Evolutionary conservation across 2,113 vertebrate genomes (phyloP).

Genomic region (Cebidichthys violaceus): DNA sequence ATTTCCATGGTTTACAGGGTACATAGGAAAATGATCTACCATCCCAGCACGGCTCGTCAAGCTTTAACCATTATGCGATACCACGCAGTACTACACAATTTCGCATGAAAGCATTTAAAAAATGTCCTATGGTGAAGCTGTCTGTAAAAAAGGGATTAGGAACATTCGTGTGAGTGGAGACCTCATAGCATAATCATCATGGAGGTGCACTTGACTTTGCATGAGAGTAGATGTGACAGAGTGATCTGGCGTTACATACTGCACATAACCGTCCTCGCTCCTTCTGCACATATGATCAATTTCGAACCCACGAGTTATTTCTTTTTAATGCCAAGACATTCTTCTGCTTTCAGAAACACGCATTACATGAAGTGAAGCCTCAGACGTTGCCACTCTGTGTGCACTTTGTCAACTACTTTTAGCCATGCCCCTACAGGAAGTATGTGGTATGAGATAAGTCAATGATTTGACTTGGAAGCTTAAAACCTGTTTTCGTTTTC

Average conservation of each 20-base stretch:
- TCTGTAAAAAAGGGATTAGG: conserved; percentile 36
- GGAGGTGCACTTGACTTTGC: conserved; percentile 22
- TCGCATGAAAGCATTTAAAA: conserved; percentile 44
- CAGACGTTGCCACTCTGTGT: neutral
- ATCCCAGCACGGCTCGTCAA: conserved; percentile 18
- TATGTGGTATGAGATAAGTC: neutral
- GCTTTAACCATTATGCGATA: conserved; percentile 2
- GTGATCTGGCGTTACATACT: conserved; percentile 1
- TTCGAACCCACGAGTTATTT: neutral
- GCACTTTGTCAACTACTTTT: neutral
- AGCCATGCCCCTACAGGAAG: neutral
- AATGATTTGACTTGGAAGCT: conserved; percentile 6
- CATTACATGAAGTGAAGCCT: neutral
- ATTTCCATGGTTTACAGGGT: conserved; percentile 14
- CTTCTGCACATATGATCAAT: conserved; percentile 2
- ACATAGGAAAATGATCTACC: neutral
- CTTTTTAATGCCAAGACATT: conserved; percentile 3
- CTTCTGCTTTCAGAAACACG: conserved; percentile 19
- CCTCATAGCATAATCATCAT: conserved; percentile 12
- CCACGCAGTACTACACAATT: conserved; percentile 30
- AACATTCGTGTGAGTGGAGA: neutral
- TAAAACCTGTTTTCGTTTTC: neutral
- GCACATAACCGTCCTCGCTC: neutral
- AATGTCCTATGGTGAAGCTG: neutral
- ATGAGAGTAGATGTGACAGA: conserved; percentile 4